Base-by-base conservation (phyloP, 1,140 invertebrate genomes). In the Hylyphantes graminicola region DNA sequence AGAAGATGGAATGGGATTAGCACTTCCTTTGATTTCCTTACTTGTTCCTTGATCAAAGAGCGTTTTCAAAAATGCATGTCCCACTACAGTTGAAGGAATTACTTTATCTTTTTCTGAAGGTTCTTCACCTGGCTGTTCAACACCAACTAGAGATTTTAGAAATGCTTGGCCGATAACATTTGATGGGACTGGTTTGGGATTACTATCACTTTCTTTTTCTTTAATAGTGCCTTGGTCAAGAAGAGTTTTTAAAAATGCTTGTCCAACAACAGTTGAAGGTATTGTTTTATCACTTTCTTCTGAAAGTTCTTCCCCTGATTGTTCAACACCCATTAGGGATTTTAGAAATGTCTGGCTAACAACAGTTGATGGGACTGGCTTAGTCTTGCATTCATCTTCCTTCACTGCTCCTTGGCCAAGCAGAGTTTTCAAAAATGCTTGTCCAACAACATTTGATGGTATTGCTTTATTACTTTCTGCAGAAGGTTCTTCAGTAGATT, bases 301-400 rank as follows among this genome's bases (percentile, higher is more conserved):
- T 48, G 81, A 3, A 48, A 61, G 15, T 48, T 10, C 57, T 50
- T 65, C 57, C 10, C 48, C 11, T 8, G 9, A 35, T 17, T 48
- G 51, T 70, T 15, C 53, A 17, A 67, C 61, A 13, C 12, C 50
- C 35, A 83, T 17, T 17, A 85, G 54, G 13, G 82, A 57, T 77
- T 85, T 85, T 17, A 85, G 51, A 70, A 85, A 85, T 10, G 82
- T 51, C n/a, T 85, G 82, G 13, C 82, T 74, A 50, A 85, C 64
- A 15, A 81, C 79, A 11, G 9, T 21, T 15, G 61, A 54, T 35
- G 64, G 64, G 9, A 21, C 9, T 73, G 70, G 21, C 50, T 73
- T 15, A 15, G 35, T 9, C 11, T 2, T 13, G 35, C 9, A 35
- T 73, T 67, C 64, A 12, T 67, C 11, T 15, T 50, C 13, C 2